phyloP scores from a whole-genome alignment of 2,797 vertebrate genomes.

The Balearica regulorum region DNA sequence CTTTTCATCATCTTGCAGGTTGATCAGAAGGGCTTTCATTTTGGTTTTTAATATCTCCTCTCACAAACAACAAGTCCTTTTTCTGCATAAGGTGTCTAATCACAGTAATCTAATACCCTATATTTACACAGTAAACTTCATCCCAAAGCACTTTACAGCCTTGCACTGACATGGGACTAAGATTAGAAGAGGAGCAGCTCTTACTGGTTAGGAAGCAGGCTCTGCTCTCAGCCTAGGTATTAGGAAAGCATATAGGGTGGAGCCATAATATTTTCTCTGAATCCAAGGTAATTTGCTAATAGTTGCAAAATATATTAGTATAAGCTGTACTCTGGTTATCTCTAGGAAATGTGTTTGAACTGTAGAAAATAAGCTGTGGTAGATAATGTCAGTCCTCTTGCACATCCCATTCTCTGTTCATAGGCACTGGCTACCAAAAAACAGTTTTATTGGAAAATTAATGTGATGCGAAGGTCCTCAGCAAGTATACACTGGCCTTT shows the following conservation, averaged over 20 bases:
- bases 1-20: background rate
- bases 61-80: background rate
- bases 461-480: background rate
- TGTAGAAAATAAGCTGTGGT: background rate
- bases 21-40: background rate
- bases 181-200: background rate
- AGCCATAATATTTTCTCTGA: background rate
- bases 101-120: background rate
- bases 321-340: background rate
- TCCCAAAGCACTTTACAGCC: background rate
- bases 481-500: background rate
- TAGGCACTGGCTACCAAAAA: background rate
- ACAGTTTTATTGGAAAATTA: background rate
- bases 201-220: background rate
- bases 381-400: background rate
- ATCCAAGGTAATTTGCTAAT: conserved; percentile 1
- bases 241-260: background rate
- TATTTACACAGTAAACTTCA: background rate
- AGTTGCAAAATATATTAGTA: background rate
- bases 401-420: background rate
- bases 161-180: background rate
- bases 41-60: background rate
- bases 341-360: background rate
- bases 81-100: background rate
- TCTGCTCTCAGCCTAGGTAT: background rate